Evolutionary conservation across 1,140 invertebrate genomes (phyloP).

Genomic region (Heliconius melpomene): DNA sequence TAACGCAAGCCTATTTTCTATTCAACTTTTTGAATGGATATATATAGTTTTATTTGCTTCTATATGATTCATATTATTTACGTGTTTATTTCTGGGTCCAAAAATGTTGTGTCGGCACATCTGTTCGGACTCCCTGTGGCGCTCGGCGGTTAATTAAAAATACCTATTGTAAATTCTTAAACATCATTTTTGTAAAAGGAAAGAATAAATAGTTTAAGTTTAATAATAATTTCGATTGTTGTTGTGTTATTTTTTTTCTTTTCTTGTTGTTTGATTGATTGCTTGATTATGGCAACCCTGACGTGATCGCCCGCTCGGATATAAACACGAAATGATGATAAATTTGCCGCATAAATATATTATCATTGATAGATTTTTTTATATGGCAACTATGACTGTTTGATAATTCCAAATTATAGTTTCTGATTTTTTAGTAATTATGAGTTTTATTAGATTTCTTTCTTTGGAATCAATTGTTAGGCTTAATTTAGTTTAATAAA

Average conservation of each 20-base stretch:
- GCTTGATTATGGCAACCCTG: background rate
- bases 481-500: background rate
- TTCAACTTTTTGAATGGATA: no score
- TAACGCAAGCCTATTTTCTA: no score
- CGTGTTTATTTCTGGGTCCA: constrained; percentile 74
- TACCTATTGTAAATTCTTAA: constrained; percentile 75
- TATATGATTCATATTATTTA: constrained; percentile 49
- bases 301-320: background rate
- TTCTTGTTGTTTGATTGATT: background rate
- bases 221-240: constrained; percentile 70
- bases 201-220: constrained; percentile 80
- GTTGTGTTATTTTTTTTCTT: constrained; percentile 55
- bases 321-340: constrained; percentile 38
- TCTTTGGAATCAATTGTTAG: background rate
- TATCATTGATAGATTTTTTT: background rate
- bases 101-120: constrained; percentile 59
- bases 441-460: constrained; percentile 10
- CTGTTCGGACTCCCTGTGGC: constrained; percentile 40
- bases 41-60: no score
- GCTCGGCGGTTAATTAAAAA: background rate
- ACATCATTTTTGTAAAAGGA: constrained; percentile 78
- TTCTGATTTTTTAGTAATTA: constrained; percentile 12
- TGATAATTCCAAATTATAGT: constrained; percentile 13
- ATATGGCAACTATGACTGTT: background rate
- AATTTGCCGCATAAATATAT: background rate